These are phyloP conservation scores for Hydractinia echinata DNA, from an alignment of 30 jellyfish, hydroid and myxozoan genomes.

Conservation along the genomic window DNA sequence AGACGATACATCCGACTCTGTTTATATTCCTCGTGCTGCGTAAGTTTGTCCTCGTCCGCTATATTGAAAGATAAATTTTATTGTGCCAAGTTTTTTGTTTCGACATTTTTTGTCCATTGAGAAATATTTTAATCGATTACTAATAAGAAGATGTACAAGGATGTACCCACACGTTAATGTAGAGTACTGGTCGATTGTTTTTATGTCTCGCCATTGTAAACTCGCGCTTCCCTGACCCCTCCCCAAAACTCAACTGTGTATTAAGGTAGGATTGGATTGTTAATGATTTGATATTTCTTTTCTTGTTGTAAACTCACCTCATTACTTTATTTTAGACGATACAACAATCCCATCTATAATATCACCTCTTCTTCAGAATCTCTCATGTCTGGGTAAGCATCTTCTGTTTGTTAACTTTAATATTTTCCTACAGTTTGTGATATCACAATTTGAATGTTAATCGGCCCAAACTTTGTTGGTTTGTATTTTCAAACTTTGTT, in stretches of 20 bases:
- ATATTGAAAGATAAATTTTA: not conserved
- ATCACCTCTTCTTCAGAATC: not conserved
- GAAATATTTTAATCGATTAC: not conserved
- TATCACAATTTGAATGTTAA: too few relatives aligned
- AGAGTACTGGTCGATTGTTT: not conserved
- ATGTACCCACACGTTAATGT: not conserved
- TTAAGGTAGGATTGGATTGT: too few relatives aligned
- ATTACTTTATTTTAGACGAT: not conserved
- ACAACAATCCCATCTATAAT: constrained; percentile 1
- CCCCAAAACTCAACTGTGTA: too few relatives aligned
- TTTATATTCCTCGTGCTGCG: constrained; percentile 13
- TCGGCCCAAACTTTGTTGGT: too few relatives aligned
- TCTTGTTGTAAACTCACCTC: not conserved
- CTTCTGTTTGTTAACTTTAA: too few relatives aligned
- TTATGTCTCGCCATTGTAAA: not conserved
- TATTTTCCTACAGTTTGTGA: too few relatives aligned
- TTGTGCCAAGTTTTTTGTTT: not conserved
- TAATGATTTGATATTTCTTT: not conserved
- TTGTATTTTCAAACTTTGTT: too few relatives aligned
- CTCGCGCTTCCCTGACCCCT: too few relatives aligned
- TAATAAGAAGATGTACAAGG: not conserved
- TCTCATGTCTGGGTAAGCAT: not conserved
- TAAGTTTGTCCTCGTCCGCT: not conserved
- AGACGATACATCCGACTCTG: not conserved
- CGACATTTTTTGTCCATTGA: not conserved